Evolutionary conservation across 2,888 invertebrate species (phyloP).

Genomic region (Dynastes tityus): DNA sequence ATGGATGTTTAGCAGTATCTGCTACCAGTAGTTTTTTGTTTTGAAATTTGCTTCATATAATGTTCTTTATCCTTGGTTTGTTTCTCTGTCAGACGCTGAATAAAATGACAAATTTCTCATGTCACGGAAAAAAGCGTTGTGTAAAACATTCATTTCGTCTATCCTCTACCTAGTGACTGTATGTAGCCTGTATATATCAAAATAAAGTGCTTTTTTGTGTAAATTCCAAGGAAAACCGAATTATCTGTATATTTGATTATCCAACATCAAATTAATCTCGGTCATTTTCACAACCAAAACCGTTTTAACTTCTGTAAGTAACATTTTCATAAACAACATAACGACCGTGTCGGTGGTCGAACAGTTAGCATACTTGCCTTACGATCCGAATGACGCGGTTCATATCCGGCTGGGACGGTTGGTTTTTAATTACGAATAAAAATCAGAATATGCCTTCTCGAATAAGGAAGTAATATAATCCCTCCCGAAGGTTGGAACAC

Average conservation of each 20-base stretch:
- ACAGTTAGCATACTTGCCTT: too few species aligned
- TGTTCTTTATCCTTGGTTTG: conserved; percentile 16
- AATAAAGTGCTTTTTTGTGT: conserved; percentile 1
- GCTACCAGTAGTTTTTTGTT: conserved; percentile 11
- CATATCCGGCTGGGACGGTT: too few species aligned
- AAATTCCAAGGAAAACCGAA: not conserved
- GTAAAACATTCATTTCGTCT: not conserved
- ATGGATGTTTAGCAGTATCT: conserved; percentile 9
- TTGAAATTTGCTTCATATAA: conserved; percentile 3
- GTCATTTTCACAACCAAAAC: too few species aligned
- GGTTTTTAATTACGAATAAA: too few species aligned
- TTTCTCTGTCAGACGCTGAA: conserved; percentile 10
- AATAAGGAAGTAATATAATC: too few species aligned
- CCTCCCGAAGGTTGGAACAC: too few species aligned
- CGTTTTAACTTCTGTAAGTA: too few species aligned
- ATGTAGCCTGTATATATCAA: not conserved
- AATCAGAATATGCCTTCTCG: too few species aligned
- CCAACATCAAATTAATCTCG: too few species aligned
- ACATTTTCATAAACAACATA: too few species aligned
- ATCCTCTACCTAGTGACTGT: not conserved
- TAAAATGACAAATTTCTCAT: conserved; percentile 26
- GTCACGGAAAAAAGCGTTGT: not conserved
- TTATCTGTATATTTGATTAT: not conserved
- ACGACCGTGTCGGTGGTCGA: too few species aligned
- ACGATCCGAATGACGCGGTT: too few species aligned